Base-by-base conservation (phyloP, 2,888 invertebrate species). In the Trichopoda pennipes region DNA sequence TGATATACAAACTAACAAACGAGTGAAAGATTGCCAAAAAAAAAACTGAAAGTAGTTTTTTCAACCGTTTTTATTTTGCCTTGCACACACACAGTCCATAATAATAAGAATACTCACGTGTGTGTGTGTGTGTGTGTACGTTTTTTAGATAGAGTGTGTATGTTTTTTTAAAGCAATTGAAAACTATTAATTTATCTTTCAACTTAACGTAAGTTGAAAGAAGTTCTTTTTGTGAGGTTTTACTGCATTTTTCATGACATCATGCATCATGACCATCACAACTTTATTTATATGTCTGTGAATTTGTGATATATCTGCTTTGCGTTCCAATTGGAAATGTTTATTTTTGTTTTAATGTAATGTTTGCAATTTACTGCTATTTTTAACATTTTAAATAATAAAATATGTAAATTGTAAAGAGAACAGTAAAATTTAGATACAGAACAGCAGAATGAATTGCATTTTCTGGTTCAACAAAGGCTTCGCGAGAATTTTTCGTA, bases 111-210 rank as follows among this genome's bases (percentile, higher is more conserved):
- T 55, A 68, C 28, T 19, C 28, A 1, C 8, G 23, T 23, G 49
- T 56, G 42, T 55, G 60, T 23, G 49, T 56, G 42, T 55, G 60
- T 19, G 7, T 32, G 3, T 32, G 9, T 51, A 19, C 17, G 44
- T 51, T 16, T 78, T 19, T 28, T 23, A 38, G 35, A 7, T 47
- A 38, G 32, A 12, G 21, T 38, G 56, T 55, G 61, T 61, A 53
- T 70, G 53, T 75, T 74, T 63, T 79, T 82, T 79, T 79, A 38
- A 76, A 63, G 60, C 82, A 79, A 82, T 82, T 82, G 82, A 82
- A 82, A 82, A 79, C 82, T 82, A 82, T 79, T 82, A 82, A 82
- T 82, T 82, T 82, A 82, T 82, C 79, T 76, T 79, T 82, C 79
- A 82, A 82, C 72, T 79, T 72, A 82, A 82, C 79, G 72, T 72